Evolutionary conservation across 1,140 invertebrate species (phyloP).

Genomic region (Acyrthosiphon pisum): DNA sequence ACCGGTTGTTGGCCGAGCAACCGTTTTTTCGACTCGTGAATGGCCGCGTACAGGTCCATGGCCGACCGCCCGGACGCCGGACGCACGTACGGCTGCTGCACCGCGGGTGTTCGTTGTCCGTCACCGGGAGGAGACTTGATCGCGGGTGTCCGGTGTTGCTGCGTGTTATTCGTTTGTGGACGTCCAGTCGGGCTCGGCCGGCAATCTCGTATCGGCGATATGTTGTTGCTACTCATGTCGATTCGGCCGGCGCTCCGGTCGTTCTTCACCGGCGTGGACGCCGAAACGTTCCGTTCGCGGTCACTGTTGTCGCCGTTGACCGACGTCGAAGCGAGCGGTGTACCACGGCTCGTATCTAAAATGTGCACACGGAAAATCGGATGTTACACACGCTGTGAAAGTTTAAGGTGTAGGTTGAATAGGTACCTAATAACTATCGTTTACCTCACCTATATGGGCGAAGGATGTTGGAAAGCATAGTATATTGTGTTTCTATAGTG

Average conservation of each 20-base stretch:
- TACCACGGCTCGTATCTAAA: constrained; percentile 11
- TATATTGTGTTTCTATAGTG: neutral
- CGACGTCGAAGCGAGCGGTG: neutral
- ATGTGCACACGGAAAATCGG: neutral
- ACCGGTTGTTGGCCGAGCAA: constrained; percentile 61
- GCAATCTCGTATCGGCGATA: constrained; percentile 60
- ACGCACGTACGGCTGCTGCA: neutral
- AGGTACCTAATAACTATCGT: neutral
- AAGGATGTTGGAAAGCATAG: neutral
- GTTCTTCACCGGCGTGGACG: constrained; percentile 60
- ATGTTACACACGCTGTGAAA: neutral
- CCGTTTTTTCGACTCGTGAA: constrained; percentile 79
- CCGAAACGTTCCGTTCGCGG: constrained; percentile 40
- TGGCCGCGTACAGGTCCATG: constrained; percentile 78
- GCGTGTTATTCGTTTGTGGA: constrained; percentile 72
- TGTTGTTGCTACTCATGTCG: constrained; percentile 50
- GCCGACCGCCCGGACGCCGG: constrained; percentile 73
- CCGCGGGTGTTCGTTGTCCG: constrained; percentile 62
- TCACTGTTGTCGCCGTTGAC: neutral
- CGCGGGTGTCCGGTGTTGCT: constrained; percentile 66
- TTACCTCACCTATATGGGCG: neutral
- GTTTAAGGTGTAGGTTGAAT: neutral
- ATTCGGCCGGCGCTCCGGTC: constrained; percentile 36
- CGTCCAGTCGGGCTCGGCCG: constrained; percentile 64
- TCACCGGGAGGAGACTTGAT: constrained; percentile 73